Conservation (phyloP, 2,113 vertebrate species). For the Pluvialis apricaria region DNA sequence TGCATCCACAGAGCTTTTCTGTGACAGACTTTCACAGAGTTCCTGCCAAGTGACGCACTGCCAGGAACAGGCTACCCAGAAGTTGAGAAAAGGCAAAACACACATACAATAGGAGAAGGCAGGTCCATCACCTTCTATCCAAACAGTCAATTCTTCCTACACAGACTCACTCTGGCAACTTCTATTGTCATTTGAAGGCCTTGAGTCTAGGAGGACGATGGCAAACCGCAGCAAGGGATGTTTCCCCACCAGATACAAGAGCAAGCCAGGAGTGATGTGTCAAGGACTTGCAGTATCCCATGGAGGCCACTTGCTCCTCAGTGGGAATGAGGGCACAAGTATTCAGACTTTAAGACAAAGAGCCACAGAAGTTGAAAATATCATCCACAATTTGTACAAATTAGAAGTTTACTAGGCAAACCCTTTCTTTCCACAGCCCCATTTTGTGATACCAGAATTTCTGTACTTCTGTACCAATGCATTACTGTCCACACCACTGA, state of each 20-base stretch:
- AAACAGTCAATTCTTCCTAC: background rate
- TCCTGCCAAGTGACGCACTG: background rate
- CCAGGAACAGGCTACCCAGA: background rate
- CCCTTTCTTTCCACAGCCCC: background rate
- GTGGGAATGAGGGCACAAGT: background rate
- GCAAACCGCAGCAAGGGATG: background rate
- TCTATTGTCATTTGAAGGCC: background rate
- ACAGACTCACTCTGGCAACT: background rate
- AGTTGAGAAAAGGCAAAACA: background rate
- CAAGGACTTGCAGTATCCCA: background rate
- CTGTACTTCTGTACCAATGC: background rate
- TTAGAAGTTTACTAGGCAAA: background rate
- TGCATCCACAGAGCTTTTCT: background rate
- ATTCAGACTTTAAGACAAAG: background rate
- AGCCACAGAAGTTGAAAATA: background rate
- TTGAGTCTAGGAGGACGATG: background rate
- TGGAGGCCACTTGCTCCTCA: background rate
- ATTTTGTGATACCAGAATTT: background rate
- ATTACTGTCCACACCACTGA: background rate
- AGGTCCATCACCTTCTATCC: background rate
- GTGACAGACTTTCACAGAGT: background rate
- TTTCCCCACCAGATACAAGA: background rate
- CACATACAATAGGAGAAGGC: background rate
- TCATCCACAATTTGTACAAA: background rate
- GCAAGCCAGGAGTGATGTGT: background rate